Base-by-base conservation (phyloP, 2,113 vertebrate genomes). In the Sturnira hondurensis region DNA sequence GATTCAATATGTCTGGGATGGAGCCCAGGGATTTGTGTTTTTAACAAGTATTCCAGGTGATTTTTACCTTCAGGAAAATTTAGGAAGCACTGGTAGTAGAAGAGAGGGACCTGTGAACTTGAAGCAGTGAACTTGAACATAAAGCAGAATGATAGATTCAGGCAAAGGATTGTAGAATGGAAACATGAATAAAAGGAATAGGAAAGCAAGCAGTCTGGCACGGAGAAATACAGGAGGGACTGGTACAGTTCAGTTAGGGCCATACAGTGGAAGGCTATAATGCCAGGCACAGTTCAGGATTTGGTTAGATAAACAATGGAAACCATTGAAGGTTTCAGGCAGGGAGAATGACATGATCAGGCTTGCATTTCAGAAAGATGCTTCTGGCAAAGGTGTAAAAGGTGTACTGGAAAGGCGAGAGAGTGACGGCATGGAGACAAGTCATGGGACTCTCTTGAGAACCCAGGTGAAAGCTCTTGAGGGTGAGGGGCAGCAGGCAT, bases 291-390 rank as follows among this genome's bases (percentile, higher is more conserved):
- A 47, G 24, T 24, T 85, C 54, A 33, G 47, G 33, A 65, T 86
- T 84, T 81, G 67, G 33, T 96, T 86, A 78, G 50, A 77, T 91
- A 85, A 96, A 68, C 70, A 92, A 47, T 54, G 47, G 63, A 77
- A 36, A 65, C 63, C 83, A 22, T 68, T 50, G 61, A 86, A 87
- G 63, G 65, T 88, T 92, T 82, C 78, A 31, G 61, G 56, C 63
- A 52, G 50, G 65, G n/a, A 91, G 73, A 83, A 47, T n/a, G 54
- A 89, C 80, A 45, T 63, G 93, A 95, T 78, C 36, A 80, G 77
- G 88, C 95, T 82, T 96, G 71, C 73, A 15, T 74, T 68, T 94
- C 76, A 58, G 65, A 92, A 91, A 82, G 71, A 63, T 74, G 71
- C 77, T 90, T 78, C 65, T 94, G 85, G 82, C 81, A 71, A 52